Evolutionary conservation across 2,113 vertebrate species (phyloP).

Genomic region (Zosterops hypoxanthus): DNA sequence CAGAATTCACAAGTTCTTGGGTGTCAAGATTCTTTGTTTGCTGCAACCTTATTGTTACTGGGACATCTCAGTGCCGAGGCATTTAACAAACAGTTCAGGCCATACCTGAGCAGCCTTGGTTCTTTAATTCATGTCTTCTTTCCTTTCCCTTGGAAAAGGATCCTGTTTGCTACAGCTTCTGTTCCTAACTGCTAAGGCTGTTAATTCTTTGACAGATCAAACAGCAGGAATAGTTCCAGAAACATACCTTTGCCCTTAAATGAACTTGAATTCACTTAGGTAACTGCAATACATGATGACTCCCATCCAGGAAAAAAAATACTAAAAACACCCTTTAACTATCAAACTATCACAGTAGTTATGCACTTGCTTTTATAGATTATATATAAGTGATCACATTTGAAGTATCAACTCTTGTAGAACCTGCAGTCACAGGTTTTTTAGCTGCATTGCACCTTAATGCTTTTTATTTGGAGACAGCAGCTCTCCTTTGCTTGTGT

Average conservation of each 20-base stretch:
- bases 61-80: neutral
- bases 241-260: neutral
- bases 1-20: conserved; percentile 46
- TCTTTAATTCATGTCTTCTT: neutral
- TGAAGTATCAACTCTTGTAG: neutral
- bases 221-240: neutral
- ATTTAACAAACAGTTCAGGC: neutral
- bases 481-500: neutral
- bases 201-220: neutral
- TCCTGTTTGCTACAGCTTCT: neutral
- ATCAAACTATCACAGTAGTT: neutral
- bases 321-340: neutral
- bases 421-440: neutral
- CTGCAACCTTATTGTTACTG: neutral
- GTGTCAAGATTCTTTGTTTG: conserved; percentile 14
- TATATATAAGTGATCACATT: neutral
- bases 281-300: neutral
- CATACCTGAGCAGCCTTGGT: neutral
- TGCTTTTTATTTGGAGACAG: neutral
- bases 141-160: neutral
- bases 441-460: neutral
- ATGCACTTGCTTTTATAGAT: neutral
- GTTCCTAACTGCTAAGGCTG: neutral
- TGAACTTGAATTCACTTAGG: neutral
- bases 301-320: neutral